Base-by-base conservation (phyloP, 2,113 vertebrate genomes). In the Nymphicus hollandicus region DNA sequence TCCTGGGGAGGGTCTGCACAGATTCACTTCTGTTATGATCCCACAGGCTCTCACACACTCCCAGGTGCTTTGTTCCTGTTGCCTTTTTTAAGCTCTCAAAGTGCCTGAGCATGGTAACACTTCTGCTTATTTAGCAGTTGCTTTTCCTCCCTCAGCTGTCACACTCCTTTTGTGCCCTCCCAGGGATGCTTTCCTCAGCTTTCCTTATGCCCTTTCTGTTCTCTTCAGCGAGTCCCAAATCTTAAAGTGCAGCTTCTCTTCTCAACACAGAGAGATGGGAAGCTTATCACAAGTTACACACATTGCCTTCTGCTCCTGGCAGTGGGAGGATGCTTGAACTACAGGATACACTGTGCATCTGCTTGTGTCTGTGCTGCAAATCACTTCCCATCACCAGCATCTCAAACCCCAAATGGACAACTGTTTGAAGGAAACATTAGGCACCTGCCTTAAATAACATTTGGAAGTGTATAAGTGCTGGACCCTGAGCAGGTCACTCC, bases 131-230 rank as follows among this genome's bases (percentile, higher is more conserved):
- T 95, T 95, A 87, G 93, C 86, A 92, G 81, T 84, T 91, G 86
- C 77, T 95, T 92, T 83, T 92, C 89, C 93, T 95, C 91, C 95
- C 77, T 95, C 94, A 91, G 89, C 86, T 93, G 81, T 95, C 89
- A 84, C 60, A 55, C 31, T 92, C 55, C 50, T 91, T 88, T 86
- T 22, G 8, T 93, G 76, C 56, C 69, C 66, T 92, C 91, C 65
- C 91, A 79, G 87, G 91, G 65, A 78, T 79, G 77, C 73, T 81
- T 81, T 96, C 89, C 83, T 92, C 91, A 96, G 88, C 94, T 93
- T 92, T 92, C 77, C 56, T 91, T 56, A 79, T 87, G 77, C 60
- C 94, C 89, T 91, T 86, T 84, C 83, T 91, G 69, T 78, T 91
- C 73, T 68, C 35, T 78, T 93, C 65, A 81, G 77, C 0, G 2